Evolutionary conservation across 2,888 invertebrate species (phyloP), one percentile per base, ranked within the genome.

Genomic region (Ophonus ardosiacus): DNA sequence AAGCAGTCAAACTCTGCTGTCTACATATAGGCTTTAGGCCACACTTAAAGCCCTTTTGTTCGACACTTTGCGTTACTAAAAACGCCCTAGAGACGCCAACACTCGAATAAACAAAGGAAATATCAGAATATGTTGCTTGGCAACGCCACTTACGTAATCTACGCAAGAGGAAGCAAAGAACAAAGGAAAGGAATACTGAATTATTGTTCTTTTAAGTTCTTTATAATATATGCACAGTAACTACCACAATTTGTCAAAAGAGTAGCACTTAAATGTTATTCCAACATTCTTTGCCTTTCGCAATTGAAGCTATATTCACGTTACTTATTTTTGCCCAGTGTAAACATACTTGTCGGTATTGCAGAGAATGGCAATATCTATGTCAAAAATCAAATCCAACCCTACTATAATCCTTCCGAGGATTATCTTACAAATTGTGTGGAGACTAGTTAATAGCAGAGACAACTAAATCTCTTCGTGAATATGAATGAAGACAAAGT

Each of bases 31-130:
- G 63, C 63, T 61, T 5, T 61, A 8, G 17, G 10, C 61, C 24
- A 24, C 31, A 31, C 68, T 51, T 51, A 51, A n/a, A 10, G 57
- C 21, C 59, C 79, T 59, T 79, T 79, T 59, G 59, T 79, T 79
- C 79, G 79, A 79, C 79, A 59, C 61, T 79, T 57, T 57, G 57
- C 38, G 61, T 59, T 79, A 38, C 59, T 59, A 79, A 79, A 78
- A 56, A 78, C 57, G 78, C 78, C 57, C 57, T 24, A 13, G 78
- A 57, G 78, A 78, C 78, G 57, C 78, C 21, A 17, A 40, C 51
- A 40, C 57, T 21, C 78, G 38, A 24, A 78, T 78, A 78, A 78
- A 78, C 78, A 78, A 78, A 78, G 78, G 57, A 78, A 21, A 56
- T 24, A 78, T 24, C n/a, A 21, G 78, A 18, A 10, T 13, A 10